These are phyloP conservation scores for Anoplolepis gracilipes DNA, from an alignment of 1,140 invertebrate genomes.

Conservation along the genomic window DNA sequence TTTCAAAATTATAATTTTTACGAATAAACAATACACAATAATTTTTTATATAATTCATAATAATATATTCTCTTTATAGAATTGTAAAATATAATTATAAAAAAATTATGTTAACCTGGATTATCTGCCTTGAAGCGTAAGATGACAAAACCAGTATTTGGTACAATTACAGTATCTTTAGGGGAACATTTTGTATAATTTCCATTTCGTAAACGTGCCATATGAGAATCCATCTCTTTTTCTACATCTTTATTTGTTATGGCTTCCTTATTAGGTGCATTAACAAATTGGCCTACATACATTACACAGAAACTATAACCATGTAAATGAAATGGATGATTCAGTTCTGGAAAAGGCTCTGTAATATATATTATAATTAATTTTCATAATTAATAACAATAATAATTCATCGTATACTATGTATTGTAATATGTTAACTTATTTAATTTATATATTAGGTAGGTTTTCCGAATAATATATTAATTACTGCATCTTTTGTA, in stretches of 20 bases:
- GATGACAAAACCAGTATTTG: constrained; percentile 35
- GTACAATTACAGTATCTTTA: constrained; percentile 36
- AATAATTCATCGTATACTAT: neutral
- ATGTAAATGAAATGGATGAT: constrained; percentile 41
- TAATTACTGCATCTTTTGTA: too few species aligned
- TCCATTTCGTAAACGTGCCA: neutral
- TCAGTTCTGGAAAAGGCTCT: neutral
- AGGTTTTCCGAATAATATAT: too few species aligned
- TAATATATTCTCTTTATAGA: neutral
- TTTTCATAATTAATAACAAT: neutral
- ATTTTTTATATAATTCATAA: neutral
- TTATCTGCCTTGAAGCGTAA: constrained; percentile 33
- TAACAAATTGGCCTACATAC: neutral
- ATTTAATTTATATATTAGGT: too few species aligned
- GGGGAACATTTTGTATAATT: constrained; percentile 10
- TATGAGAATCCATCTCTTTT: neutral
- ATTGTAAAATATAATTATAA: neutral
- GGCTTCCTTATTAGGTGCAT: neutral
- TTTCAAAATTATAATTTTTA: neutral
- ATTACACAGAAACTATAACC: constrained; percentile 41
- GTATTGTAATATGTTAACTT: too few species aligned
- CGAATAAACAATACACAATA: too few species aligned
- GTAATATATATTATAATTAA: too few species aligned
- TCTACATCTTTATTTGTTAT: constrained; percentile 22
- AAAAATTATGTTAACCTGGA: constrained; percentile 22